Evolutionary conservation across 2,113 vertebrate genomes (phyloP).

Genomic region (Anarhynchus alexandrinus): DNA sequence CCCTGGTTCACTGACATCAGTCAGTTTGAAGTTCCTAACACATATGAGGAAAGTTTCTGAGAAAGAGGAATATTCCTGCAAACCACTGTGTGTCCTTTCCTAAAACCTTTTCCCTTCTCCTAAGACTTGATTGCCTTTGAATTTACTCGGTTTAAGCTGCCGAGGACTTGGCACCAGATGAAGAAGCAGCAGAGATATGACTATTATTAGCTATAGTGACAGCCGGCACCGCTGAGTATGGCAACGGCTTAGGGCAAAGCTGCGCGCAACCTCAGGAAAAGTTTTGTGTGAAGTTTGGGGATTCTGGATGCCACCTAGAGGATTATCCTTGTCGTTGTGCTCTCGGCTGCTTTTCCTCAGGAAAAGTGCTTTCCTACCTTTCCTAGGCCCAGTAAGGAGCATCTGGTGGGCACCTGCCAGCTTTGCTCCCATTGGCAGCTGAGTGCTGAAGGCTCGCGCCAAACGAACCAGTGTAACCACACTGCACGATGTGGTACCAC

Average conservation of each 20-base stretch:
- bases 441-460: fast-evolving
- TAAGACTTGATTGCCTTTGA: neutral
- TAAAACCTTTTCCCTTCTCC: neutral
- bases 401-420: neutral
- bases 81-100: neutral
- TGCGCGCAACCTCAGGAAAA: fast-evolving
- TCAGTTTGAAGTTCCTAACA: neutral
- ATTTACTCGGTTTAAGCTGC: neutral
- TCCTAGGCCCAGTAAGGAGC: neutral
- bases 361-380: neutral
- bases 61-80: neutral
- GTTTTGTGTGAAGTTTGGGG: neutral
- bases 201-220: neutral
- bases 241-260: fast-evolving
- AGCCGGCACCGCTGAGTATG: fast-evolving
- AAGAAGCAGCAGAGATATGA: neutral
- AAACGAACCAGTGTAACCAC: fast-evolving
- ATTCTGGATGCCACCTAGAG: conserved; percentile 34
- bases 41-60: neutral
- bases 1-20: neutral
- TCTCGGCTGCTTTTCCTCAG: neutral
- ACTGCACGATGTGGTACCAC: fast-evolving
- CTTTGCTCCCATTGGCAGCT: fast-evolving
- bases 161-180: neutral
- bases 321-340: neutral